Conservation (phyloP, 2,113 vertebrate species). For the Crotophaga sulcirostris region DNA sequence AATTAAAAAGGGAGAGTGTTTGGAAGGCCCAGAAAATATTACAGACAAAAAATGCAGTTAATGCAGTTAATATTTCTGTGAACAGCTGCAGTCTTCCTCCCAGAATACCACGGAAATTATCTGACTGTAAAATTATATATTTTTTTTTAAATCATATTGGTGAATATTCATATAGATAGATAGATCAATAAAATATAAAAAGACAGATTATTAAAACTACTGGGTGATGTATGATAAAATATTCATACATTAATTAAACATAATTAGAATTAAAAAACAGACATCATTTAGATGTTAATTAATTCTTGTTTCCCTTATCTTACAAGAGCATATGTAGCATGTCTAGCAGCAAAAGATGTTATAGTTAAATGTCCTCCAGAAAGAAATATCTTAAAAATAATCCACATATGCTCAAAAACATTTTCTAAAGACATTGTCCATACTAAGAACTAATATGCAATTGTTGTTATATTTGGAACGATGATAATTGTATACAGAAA, state of each 20-base stretch:
- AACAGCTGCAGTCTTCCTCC: neutral
- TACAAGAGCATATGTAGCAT: neutral
- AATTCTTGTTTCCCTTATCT: conserved; percentile 30
- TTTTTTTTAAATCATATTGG: neutral
- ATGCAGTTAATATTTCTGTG: neutral
- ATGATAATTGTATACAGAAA: neutral
- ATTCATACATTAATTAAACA: conserved; percentile 24
- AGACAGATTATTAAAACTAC: neutral
- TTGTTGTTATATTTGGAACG: neutral
- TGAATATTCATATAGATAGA: neutral
- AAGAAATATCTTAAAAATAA: neutral
- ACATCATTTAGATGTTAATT: conserved; percentile 21
- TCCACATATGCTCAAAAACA: neutral
- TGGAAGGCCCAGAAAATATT: neutral
- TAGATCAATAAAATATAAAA: neutral
- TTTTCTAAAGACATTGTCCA: neutral
- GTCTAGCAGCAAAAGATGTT: neutral
- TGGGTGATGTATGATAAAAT: neutral
- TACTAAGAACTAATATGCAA: neutral
- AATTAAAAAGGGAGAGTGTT: neutral
- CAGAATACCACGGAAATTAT: neutral
- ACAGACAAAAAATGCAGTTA: neutral
- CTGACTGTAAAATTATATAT: neutral
- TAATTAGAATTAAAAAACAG: conserved; percentile 39
- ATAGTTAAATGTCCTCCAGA: neutral